Base-by-base conservation (phyloP, 2,797 vertebrate species). In the Thalassophryne amazonica region DNA sequence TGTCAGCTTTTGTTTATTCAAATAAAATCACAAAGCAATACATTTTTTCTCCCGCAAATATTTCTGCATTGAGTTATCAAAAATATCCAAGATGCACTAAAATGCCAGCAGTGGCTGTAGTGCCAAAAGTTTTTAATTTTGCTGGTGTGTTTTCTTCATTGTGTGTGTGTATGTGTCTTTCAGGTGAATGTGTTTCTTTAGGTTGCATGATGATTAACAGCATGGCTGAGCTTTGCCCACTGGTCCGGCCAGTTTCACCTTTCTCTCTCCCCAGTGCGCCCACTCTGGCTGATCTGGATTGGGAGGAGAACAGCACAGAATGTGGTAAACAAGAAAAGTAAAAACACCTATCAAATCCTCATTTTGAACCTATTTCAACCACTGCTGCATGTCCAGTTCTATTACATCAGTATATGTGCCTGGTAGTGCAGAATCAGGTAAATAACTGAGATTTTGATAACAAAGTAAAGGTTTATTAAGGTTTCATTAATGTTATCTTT, bases 131-230 rank as follows among this genome's bases (percentile, higher is more conserved):
- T n/a, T 31, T n/a, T 20, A n/a, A 7, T 4, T 20, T 11, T 15
- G 4, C 17, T 6, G 17, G 11, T 21, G 17, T 35, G 8, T 34
- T 32, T 35, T 16, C 35, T 20, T 38, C 35, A 17, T 13, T 32
- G 17, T 31, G 5, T 47, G 13, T 48, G 3, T 55, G 8, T 51
- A 11, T 69, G 10, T 76, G 33, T 75, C 25, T 84, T 83, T 17
- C 78, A 99, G 96, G 92, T 76, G 88, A 91, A 38, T 87, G 87
- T 4, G 89, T 97, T 65, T 93, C 94, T 4, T 61, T 99, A 70
- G 97, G 97, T 33, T 94, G 86, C 68, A 96, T 99, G 94, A 75
- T 89, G 54, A 90, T 98, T 23, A 95, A 96, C 64, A 91, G 92
- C 20, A 60, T 98, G 63, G 83, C 91, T 0, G 91, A 90, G 39